These are phyloP conservation scores for Pandion haliaetus DNA, from an alignment of 2,113 vertebrate species.

Conservation along the genomic window DNA sequence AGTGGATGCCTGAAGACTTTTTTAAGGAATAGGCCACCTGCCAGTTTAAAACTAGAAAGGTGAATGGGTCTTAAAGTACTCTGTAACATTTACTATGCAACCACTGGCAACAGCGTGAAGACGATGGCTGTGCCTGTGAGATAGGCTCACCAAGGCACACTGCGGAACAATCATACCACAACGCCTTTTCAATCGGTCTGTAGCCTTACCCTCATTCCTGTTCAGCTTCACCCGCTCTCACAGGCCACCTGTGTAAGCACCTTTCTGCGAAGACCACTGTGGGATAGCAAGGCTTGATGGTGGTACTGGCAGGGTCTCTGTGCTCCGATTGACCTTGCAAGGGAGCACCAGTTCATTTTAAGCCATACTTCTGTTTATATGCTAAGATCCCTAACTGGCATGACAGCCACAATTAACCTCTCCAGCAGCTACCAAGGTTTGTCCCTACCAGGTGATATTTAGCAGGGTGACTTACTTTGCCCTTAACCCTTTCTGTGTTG, in stretches of 20 bases:
- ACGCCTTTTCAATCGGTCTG: rapidly evolving
- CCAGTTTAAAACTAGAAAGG: not conserved
- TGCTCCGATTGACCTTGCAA: not conserved
- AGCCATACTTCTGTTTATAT: not conserved
- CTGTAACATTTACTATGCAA: not conserved
- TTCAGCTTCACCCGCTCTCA: not conserved
- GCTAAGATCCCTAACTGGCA: not conserved
- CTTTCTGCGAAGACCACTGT: not conserved
- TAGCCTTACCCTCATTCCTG: not conserved
- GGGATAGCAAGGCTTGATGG: not conserved
- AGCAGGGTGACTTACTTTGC: not conserved
- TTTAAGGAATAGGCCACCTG: not conserved
- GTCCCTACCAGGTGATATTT: not conserved
- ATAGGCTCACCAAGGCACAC: not conserved
- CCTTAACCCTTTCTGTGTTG: not conserved
- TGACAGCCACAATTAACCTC: not conserved
- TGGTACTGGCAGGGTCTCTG: not conserved
- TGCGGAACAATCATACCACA: rapidly evolving
- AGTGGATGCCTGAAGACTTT: not conserved
- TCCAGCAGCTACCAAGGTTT: not conserved
- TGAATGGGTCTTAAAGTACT: not conserved
- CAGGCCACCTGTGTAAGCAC: not conserved
- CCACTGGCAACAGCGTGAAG: not conserved
- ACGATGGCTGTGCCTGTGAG: not conserved
- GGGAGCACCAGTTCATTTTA: not conserved